Conservation (phyloP, 2,113 vertebrate genomes). For the Phrynosoma blainvillii region DNA sequence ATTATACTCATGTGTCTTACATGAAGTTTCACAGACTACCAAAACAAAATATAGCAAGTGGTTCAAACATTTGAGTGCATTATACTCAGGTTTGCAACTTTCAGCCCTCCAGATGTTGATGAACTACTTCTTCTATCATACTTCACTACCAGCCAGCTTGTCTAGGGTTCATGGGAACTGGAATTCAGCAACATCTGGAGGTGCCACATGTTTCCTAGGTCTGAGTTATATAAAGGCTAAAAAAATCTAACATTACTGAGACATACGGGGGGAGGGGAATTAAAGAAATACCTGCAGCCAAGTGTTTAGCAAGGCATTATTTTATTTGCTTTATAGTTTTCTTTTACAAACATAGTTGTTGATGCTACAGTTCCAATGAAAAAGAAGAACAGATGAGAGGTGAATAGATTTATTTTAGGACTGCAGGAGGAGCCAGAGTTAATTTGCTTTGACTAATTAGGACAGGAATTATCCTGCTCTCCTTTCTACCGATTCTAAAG, state of each 20-base stretch:
- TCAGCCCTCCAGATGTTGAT: not conserved
- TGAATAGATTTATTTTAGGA: not conserved
- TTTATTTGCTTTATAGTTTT: not conserved
- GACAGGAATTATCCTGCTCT: conserved; percentile 25
- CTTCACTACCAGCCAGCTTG: not conserved
- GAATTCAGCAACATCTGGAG: not conserved
- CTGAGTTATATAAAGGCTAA: not conserved
- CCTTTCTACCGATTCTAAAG: conserved; percentile 10
- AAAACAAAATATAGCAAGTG: not conserved
- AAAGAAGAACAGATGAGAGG: conserved; percentile 11
- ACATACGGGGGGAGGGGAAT: not conserved
- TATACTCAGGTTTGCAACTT: not conserved
- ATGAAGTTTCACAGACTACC: not conserved
- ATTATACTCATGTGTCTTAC: too few relatives aligned
- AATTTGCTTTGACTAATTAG: not conserved
- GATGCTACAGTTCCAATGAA: conserved; percentile 23
- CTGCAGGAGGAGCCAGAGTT: not conserved
- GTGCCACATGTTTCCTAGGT: not conserved
- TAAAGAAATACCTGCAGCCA: not conserved
- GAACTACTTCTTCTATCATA: not conserved
- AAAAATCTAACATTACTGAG: not conserved
- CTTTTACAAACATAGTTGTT: conserved; percentile 19
- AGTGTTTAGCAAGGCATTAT: not conserved
- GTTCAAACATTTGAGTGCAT: not conserved
- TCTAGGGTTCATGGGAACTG: not conserved